A percentile compares a stretch with the other conserved stretches of the same genome.
Conservation (phyloP, 2,888 invertebrate genomes). For the Xestia rhomboidea region DNA sequence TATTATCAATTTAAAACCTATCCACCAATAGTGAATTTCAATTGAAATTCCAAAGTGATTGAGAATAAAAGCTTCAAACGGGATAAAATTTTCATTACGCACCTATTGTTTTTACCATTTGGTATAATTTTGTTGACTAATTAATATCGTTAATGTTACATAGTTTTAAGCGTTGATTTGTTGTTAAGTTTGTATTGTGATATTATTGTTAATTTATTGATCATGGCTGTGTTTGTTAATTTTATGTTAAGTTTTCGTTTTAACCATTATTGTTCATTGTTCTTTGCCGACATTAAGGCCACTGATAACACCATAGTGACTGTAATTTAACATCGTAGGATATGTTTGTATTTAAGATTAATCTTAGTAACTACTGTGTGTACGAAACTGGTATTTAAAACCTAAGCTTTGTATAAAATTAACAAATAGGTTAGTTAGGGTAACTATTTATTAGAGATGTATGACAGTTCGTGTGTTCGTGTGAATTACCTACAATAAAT, state of each 20-base stretch:
- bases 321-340: conserved; percentile 64
- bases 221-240: conserved; percentile 90
- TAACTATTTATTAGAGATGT: conserved; percentile 81
- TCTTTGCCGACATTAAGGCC: conserved; percentile 88
- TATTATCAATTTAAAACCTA: conserved; percentile 62
- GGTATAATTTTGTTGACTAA: conserved; percentile 68
- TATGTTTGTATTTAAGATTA: conserved; percentile 68
- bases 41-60: conserved; percentile 51
- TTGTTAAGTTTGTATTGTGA: conserved; percentile 87
- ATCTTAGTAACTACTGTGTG: conserved; percentile 66
- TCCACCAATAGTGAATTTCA: conserved; percentile 63
- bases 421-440: conserved; percentile 87
- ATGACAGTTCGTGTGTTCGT: conserved; percentile 83
- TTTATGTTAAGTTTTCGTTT: conserved; percentile 91
- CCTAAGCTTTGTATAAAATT: conserved; percentile 90
- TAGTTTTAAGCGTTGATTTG: conserved; percentile 88
- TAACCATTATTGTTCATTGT: conserved; percentile 83
- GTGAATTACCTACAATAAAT: conserved; percentile 83
- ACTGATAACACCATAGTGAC: conserved; percentile 66
- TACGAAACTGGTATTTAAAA: conserved; percentile 88
- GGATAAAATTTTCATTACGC: conserved; percentile 84
- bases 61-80: conserved; percentile 53
- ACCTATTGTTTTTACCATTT: conserved; percentile 70
- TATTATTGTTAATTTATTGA: conserved; percentile 79
- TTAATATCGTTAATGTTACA: conserved; percentile 79